Conservation (phyloP, 2,797 vertebrate genomes). For the Dryobates pubescens region DNA sequence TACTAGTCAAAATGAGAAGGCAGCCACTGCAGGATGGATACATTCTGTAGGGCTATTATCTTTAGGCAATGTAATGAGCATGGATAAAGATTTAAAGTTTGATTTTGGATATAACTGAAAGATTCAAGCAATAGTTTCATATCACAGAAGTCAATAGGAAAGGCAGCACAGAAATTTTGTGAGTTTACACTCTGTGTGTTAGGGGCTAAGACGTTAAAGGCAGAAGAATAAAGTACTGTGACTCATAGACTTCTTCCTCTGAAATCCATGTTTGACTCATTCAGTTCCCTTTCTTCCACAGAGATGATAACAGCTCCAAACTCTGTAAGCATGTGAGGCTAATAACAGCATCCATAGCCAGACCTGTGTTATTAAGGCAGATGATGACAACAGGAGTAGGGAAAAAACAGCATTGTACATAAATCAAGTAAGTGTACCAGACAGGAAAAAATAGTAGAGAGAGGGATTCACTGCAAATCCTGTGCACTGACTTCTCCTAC, state of each 20-base stretch:
- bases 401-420: constrained; percentile 32
- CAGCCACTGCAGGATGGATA: background rate
- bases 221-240: constrained; percentile 11
- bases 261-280: constrained; percentile 57
- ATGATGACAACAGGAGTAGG: constrained; percentile 64
- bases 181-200: background rate
- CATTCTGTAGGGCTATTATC: background rate
- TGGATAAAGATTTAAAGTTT: background rate
- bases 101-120: background rate
- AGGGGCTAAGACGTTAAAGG: constrained; percentile 20
- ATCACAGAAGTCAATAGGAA: background rate
- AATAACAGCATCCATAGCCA: constrained; percentile 64
- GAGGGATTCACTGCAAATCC: constrained; percentile 9
- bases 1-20: background rate
- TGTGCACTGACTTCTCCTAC: background rate
- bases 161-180: background rate
- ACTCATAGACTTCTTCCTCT: constrained; percentile 22
- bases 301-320: constrained; percentile 50
- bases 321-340: constrained; percentile 54
- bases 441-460: constrained; percentile 26
- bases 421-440: constrained; percentile 58
- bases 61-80: background rate
- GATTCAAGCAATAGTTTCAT: background rate
- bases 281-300: constrained; percentile 31
- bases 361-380: constrained; percentile 54